Percentiles rank a stretch among this genome's conserved stretches.
phyloP scores from a whole-genome alignment of 2,888 invertebrate genomes.

The Tipula confusa region DNA sequence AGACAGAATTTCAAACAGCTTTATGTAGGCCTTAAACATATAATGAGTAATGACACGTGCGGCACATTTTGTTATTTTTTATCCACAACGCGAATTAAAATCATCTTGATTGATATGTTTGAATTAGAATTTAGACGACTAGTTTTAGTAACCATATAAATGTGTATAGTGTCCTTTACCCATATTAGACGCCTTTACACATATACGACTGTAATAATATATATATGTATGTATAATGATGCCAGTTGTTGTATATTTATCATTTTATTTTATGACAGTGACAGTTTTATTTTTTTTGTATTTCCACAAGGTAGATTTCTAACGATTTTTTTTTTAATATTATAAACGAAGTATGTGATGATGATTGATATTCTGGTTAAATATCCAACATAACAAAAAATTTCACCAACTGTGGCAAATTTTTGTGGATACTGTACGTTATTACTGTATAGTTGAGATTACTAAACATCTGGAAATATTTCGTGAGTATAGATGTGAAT shows the following conservation, averaged over 20 bases:
- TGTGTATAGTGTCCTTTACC: not conserved
- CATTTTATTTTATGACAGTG: slow-evolving; percentile 20
- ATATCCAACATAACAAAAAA: not conserved
- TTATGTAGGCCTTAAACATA: not conserved
- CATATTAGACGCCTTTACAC: not conserved
- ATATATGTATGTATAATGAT: not conserved
- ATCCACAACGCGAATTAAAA: not conserved
- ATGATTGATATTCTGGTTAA: not conserved
- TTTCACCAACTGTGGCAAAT: not conserved
- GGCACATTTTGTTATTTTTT: not conserved
- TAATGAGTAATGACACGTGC: not conserved
- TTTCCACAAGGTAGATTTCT: slow-evolving; percentile 3
- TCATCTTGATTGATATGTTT: not conserved
- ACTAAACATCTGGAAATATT: not conserved
- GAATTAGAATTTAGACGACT: slow-evolving; percentile 6
- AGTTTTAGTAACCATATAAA: not conserved
- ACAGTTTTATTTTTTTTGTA: not conserved
- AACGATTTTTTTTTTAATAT: not conserved
- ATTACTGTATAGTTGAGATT: not conserved
- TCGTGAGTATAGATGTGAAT: not conserved
- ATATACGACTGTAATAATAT: too few relatives aligned
- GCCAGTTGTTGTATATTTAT: not conserved
- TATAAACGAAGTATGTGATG: not conserved
- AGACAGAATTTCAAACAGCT: not conserved
- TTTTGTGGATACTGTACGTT: not conserved